These are phyloP conservation scores for Silurus lanzhouensis DNA, from an alignment of 2,797 vertebrate species.

Conservation along the genomic window DNA sequence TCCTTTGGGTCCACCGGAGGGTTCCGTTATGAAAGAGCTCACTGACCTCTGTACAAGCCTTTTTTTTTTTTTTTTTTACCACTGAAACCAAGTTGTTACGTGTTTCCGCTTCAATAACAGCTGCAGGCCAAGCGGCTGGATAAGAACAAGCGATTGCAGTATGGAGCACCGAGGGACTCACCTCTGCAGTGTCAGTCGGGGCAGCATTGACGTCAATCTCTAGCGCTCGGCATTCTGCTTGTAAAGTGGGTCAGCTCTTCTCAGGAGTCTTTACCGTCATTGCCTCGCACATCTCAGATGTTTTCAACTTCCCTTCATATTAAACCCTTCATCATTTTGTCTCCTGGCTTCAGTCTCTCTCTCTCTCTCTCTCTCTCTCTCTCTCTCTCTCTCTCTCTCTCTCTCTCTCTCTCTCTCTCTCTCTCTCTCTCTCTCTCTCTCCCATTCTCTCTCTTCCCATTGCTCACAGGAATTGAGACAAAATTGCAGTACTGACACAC, in stretches of 20 bases:
- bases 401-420: conserved; percentile 12
- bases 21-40: conserved; percentile 30
- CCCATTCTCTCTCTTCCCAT: not conserved
- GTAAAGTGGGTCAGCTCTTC: conserved; percentile 82
- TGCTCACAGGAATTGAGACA: conserved; percentile 31
- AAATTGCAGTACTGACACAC: conserved; percentile 23
- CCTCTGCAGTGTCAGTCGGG: conserved; percentile 45
- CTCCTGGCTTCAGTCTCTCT: conserved; percentile 5
- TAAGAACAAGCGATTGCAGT: conserved; percentile 46
- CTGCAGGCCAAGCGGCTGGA: conserved; percentile 10
- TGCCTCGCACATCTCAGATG: conserved; percentile 47
- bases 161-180: conserved; percentile 43
- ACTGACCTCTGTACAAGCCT: conserved; percentile 49
- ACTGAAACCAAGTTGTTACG: conserved; percentile 27
- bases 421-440: not conserved
- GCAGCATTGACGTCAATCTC: conserved; percentile 78
- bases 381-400: not conserved
- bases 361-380: not conserved
- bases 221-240: conserved; percentile 78
- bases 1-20: conserved; percentile 25
- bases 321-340: conserved; percentile 30
- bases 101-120: conserved; percentile 30
- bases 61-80: conserved; percentile 33
- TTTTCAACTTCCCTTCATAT: conserved; percentile 20
- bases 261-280: conserved; percentile 63